Base-by-base conservation (phyloP, 1,140 invertebrate species). In the Caenorhabditis latens region DNA sequence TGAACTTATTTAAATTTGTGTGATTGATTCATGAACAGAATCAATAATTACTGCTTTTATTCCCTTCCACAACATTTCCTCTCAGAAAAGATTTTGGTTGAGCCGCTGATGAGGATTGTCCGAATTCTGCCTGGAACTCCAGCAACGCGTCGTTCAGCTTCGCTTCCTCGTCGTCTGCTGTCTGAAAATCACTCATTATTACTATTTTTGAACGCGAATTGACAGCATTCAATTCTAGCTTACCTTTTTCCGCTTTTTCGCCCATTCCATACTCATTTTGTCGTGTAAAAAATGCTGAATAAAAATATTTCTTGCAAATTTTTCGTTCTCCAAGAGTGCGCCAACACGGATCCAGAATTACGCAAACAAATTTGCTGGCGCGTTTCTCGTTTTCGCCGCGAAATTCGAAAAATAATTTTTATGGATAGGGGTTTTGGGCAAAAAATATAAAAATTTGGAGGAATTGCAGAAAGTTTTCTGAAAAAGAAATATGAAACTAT, bases 31-130 rank as follows among this genome's bases (percentile, higher is more conserved):
- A 24, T 16, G 6, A 50, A 32, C 13, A 5, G 4, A 75, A 67
- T n/a, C 57, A 57, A 24, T 55, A 65, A 84, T 58, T 57, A 92
- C 91, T 85, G 21, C 85, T 88, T 84, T 90, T 90, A 82, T 90
- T 88, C 24, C 91, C 90, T 55, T 91, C 91, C 4, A 92, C 91
- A n/a, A 92, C 88, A 85, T 92, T 92, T 42, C 91, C 91, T 58
- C 92, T 86, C 53, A 92, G 87, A 84, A 92, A 92, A 9, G 90
- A 46, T 65, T 92, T 92, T 9, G 48, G 16, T 53, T 65, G 24
- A 71, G 55, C 46, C 24, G 50, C 65, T n/a, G 21, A 16, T 19
- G 65, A 32, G 19, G 43, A 55, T 65, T 71, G 50, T 84, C 89
- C 91, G 71, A 92, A 92, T 5, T 86, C 86, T 32, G 89, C 84